Conservation (phyloP, 2,797 vertebrate genomes). For the Tapera naevia region DNA sequence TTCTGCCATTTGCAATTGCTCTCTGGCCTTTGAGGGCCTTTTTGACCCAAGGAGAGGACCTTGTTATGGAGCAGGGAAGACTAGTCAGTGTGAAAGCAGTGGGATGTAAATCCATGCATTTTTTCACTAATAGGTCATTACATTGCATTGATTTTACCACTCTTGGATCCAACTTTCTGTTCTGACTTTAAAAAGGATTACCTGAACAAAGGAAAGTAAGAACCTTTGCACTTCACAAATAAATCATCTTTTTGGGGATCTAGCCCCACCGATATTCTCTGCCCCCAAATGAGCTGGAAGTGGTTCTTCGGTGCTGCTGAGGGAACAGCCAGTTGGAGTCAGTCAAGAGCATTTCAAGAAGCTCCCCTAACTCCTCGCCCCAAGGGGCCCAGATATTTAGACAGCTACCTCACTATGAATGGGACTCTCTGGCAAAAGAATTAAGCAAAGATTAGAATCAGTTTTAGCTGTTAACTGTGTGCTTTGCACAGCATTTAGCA, state of each 20-base stretch:
- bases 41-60: not conserved
- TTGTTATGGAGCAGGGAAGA: not conserved
- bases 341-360: constrained; percentile 3
- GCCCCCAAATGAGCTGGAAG: not conserved
- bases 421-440: constrained; percentile 66
- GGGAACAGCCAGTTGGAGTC: constrained; percentile 41
- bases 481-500: constrained; percentile 61
- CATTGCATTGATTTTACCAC: not conserved
- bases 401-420: constrained; percentile 55
- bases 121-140: not conserved
- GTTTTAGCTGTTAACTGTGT: constrained; percentile 59
- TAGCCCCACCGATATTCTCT: not conserved
- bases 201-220: not conserved
- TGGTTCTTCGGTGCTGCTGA: not conserved
- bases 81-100: not conserved
- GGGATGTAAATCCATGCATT: not conserved
- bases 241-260: not conserved
- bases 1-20: not conserved
- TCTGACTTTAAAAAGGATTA: not conserved
- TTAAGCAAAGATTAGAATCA: constrained; percentile 70
- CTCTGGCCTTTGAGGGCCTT: not conserved
- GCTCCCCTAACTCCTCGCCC: not conserved
- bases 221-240: not conserved
- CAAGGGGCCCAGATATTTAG: constrained; percentile 52
- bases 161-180: not conserved